Base-by-base conservation (phyloP, 2,888 invertebrate species). In the Neoascia interrupta region DNA sequence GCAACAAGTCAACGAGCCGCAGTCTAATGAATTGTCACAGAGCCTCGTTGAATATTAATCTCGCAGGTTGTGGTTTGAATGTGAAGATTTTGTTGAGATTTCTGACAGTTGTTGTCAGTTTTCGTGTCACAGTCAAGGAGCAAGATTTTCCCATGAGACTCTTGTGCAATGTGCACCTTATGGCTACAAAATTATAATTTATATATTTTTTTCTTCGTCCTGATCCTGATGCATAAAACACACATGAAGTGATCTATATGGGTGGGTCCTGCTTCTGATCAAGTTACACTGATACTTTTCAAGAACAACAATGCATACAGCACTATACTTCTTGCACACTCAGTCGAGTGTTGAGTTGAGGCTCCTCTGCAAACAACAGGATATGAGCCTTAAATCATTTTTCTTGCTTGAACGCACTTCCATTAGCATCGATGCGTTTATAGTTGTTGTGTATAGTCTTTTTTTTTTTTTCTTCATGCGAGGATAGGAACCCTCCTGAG, bases 301-400 rank as follows among this genome's bases (percentile, higher is more conserved):
- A 61, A 75, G 34, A 70, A 61, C 39, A 61, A 61, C 75, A 56
- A 53, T 61, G 39, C 6, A n/a, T n/a, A n/a, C n/a, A n/a, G n/a
- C n/a, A n/a, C n/a, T n/a, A n/a, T n/a, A n/a, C n/a, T n/a, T 37
- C 37, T 31, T 15, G 36, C 37, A n/a, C 37, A 3, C 11, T 19
- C 37, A 34, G 13, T 31, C n/a, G 3, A 3, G n/a, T n/a, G n/a
- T 13, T 16, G 21, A 21, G 26, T 1, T 1, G 26, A 5, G 10
- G n/a, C 8, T 31, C 31, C 4, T 11, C 31, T 34, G 3, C 10
- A 34, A 5, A 49, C 45, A 51, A 73, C 82, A 83, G 83, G 83
- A 83, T 83, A 76, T 82, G 75, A 79, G 81, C 79, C 64, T 81
- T 82, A 81, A 82, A 81, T 80, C 75, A 82, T 82, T 82, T 83